phyloP scores from a whole-genome alignment of 2,797 vertebrate species.

The Halcyon chelicuti region DNA sequence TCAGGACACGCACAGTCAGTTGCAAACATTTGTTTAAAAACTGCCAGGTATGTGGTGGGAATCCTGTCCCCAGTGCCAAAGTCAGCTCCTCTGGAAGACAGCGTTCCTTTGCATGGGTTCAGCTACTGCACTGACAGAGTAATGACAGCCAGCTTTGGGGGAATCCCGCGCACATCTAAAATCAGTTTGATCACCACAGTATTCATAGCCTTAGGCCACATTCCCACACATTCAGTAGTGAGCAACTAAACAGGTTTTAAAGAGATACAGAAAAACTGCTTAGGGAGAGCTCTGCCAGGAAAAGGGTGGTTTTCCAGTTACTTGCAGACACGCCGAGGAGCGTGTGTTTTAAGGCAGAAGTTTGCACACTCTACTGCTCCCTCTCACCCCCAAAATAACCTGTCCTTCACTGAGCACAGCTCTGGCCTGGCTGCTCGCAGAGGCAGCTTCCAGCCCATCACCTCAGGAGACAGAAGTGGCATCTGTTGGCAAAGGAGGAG shows the following conservation, averaged over 20 bases:
- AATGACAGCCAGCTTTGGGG: slow-evolving; percentile 19
- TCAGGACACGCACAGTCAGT: not conserved
- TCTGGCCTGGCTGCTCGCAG: not conserved
- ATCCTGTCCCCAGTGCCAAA: not conserved
- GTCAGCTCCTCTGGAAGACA: not conserved
- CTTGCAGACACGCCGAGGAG: not conserved
- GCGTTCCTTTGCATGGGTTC: fast-evolving
- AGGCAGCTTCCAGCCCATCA: not conserved
- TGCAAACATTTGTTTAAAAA: not conserved
- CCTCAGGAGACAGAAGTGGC: slow-evolving; percentile 22
- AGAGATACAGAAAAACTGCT: slow-evolving; percentile 29
- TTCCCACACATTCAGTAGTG: not conserved
- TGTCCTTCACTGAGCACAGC: not conserved
- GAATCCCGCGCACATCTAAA: slow-evolving; percentile 44
- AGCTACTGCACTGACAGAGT: not conserved
- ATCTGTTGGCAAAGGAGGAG: not conserved
- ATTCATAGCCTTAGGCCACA: slow-evolving; percentile 46
- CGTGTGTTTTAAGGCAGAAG: not conserved
- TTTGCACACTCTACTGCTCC: not conserved
- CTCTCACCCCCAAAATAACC: not conserved
- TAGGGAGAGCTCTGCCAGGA: slow-evolving; percentile 39
- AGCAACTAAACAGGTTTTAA: slow-evolving; percentile 51
- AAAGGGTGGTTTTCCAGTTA: not conserved
- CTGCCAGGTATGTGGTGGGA: not conserved
- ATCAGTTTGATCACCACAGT: slow-evolving; percentile 40